Evolutionary conservation across 1,140 invertebrate species (phyloP), one percentile per base, ranked within the genome.

Genomic region (Bombus consobrinus): DNA sequence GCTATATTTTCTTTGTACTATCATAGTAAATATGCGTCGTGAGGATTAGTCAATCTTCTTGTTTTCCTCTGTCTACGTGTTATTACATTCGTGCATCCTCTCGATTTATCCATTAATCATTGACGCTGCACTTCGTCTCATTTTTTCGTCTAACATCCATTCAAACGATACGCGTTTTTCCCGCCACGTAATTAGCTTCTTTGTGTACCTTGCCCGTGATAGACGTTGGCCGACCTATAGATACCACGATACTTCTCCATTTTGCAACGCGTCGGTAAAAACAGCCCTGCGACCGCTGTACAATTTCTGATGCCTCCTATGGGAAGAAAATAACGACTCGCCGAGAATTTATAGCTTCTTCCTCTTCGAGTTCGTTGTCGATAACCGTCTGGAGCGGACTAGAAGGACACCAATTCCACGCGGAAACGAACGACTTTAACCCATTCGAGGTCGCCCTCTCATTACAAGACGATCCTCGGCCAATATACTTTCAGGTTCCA

Each of bases 51-150:
- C 77, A 68, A 68, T n/a, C 64, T 47, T 80, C 13, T 53, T 69
- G 22, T 62, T 32, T 64, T 34, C 22, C n/a, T 53, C 34, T 32
- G 6, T 64, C n/a, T 41, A n/a, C 59, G 37, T 32, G 37, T 25
- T 75, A 75, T 53, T 53, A 47, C 72, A 41, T 32, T 47, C 72
- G 39, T 10, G n/a, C 2, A 28, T 10, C 32, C 25, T 12, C 32
- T 75, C 73, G 25, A 47, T 74, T 74, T 47, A 74, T 15, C 41
- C 72, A 75, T 75, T 75, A 75, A 75, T 75, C 73, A 75, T 75
- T 22, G 25, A 75, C 43, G 43, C 43, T 53, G 73, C 43, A 32
- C 73, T 75, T 53, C 10, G 43, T 34, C 73, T 25, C 15, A 32
- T 73, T 73, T 47, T 41, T 73, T 32, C 12, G 8, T 41, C 22